phyloP scores from a whole-genome alignment of 2,113 vertebrate species.

The Carlito syrichta region DNA sequence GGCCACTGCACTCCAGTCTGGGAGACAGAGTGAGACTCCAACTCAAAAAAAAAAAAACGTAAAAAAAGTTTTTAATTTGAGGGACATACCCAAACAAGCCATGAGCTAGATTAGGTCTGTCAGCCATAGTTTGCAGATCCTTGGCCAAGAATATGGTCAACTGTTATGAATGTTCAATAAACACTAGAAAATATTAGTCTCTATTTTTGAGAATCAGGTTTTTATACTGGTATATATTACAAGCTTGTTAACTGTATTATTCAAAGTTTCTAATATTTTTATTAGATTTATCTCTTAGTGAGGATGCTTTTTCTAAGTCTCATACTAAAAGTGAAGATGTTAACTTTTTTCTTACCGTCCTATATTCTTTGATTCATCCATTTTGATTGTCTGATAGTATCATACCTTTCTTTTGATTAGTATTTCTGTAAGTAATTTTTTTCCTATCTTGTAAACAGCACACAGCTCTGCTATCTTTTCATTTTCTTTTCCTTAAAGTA shows the following conservation, averaged over 20 bases:
- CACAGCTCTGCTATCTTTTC: not conserved
- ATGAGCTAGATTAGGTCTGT: not conserved
- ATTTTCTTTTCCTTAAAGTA: not conserved
- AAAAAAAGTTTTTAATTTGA: not conserved
- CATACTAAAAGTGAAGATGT: not conserved
- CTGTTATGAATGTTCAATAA: not conserved
- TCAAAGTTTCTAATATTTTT: not conserved
- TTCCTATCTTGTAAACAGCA: not conserved
- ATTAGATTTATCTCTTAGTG: not conserved
- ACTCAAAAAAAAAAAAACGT: too few species aligned
- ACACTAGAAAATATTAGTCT: not conserved
- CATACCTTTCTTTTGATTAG: not conserved
- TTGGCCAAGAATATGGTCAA: not conserved
- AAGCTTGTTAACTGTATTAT: not conserved
- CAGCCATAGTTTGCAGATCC: not conserved
- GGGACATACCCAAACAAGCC: not conserved
- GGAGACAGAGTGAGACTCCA: too few species aligned
- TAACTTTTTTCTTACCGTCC: not conserved
- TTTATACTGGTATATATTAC: not conserved
- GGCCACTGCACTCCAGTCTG: too few species aligned
- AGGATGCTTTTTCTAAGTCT: not conserved
- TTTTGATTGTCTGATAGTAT: not conserved
- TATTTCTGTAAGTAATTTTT: not conserved
- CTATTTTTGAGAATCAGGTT: not conserved
- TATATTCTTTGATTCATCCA: not conserved